phyloP scores from a whole-genome alignment of 2,797 vertebrate species.

The Brachyrhaphis roseni region DNA sequence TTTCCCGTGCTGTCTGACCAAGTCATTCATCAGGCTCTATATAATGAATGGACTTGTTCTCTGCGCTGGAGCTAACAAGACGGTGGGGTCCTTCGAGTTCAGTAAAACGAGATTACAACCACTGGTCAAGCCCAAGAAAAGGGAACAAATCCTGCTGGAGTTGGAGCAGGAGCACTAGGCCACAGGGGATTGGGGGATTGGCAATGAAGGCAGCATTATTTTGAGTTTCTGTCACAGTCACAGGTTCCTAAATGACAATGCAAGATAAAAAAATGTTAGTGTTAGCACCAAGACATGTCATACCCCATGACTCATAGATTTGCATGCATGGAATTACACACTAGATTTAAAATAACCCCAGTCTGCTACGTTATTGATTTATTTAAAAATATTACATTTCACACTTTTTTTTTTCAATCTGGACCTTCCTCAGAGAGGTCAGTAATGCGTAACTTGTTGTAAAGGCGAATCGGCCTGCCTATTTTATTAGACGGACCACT shows the following conservation, averaged over 20 bases:
- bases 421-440: slow-evolving; percentile 25
- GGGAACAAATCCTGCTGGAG: slow-evolving; percentile 71
- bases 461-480: slow-evolving; percentile 30
- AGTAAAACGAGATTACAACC: slow-evolving; percentile 83
- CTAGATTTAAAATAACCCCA: slow-evolving; percentile 13
- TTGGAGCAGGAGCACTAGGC: slow-evolving; percentile 49
- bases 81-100: slow-evolving; percentile 82
- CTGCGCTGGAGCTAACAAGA: slow-evolving; percentile 83
- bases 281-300: slow-evolving; percentile 13
- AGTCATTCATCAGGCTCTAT: slow-evolving; percentile 85
- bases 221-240: slow-evolving; percentile 49
- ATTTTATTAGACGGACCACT: slow-evolving; percentile 15
- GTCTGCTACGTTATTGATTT: slow-evolving; percentile 36
- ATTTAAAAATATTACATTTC: slow-evolving; percentile 14
- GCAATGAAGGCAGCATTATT: slow-evolving; percentile 37
- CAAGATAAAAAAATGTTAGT: slow-evolving; percentile 15
- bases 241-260: slow-evolving; percentile 32
- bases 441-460: slow-evolving; percentile 36
- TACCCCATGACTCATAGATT: slow-evolving; percentile 8
- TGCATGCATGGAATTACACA: slow-evolving; percentile 16
- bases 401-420: slow-evolving; percentile 19
- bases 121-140: slow-evolving; percentile 78
- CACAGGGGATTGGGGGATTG: slow-evolving; percentile 18
- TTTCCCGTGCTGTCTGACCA: slow-evolving; percentile 85
- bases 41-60: slow-evolving; percentile 87